These are phyloP conservation scores for Oxyura jamaicensis DNA, from an alignment of 2,113 vertebrate species.

Conservation along the genomic window DNA sequence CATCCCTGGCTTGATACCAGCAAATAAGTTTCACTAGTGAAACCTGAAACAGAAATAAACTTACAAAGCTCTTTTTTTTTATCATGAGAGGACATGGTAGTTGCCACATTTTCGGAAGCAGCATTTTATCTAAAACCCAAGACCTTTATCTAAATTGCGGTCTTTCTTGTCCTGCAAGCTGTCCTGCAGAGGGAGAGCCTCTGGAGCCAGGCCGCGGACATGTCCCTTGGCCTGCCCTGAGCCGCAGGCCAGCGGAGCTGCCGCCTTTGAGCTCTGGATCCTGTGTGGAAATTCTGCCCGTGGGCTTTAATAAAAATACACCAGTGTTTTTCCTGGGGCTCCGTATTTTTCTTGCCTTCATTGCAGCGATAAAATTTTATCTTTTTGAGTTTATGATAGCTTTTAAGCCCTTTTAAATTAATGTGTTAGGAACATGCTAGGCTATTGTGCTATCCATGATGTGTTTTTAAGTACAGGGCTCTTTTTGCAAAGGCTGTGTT, in stretches of 20 bases:
- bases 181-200: too few species aligned
- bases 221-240: rapidly evolving
- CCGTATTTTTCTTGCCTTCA: not conserved
- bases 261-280: not conserved
- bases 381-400: not conserved
- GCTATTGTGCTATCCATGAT: not conserved
- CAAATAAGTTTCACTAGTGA: not conserved
- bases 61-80: not conserved
- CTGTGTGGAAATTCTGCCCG: not conserved
- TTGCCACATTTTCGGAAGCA: not conserved
- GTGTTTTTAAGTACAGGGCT: not conserved
- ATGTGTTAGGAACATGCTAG: not conserved
- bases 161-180: not conserved
- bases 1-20: not conserved
- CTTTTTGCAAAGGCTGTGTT: not conserved
- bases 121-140: not conserved
- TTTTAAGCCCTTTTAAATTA: not conserved
- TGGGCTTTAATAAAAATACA: not conserved
- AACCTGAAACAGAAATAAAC: not conserved
- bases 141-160: not conserved
- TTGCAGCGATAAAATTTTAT: not conserved
- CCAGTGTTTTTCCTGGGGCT: not conserved
- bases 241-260: not conserved
- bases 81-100: not conserved
- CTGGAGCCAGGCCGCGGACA: not conserved